Conservation (phyloP, 2,888 invertebrate species). For the Sphaerolaimus hirsutus region DNA sequence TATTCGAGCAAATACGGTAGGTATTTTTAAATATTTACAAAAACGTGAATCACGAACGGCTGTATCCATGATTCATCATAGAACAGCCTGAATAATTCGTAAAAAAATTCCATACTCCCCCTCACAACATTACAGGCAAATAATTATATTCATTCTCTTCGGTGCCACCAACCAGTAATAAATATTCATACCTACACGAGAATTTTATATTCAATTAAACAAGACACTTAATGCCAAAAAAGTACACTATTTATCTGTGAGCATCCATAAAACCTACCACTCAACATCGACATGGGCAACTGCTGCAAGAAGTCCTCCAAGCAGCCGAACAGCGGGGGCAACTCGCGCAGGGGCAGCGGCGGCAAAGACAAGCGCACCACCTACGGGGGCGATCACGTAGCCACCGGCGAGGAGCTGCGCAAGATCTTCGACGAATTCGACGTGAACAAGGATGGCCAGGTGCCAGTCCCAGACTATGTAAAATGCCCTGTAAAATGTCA, state of each 20-base stretch:
- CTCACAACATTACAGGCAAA: too few species aligned
- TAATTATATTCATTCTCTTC: not conserved
- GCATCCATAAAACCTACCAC: not conserved
- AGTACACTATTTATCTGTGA: not conserved
- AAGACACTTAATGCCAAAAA: not conserved
- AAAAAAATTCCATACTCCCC: too few species aligned
- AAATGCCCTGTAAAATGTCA: too few species aligned
- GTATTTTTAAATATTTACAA: too few species aligned
- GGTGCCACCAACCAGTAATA: not conserved
- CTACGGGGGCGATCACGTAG: not conserved
- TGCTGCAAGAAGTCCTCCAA: slow-evolving; percentile 1
- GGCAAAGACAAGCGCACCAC: too few species aligned
- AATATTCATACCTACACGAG: not conserved
- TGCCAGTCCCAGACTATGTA: too few species aligned
- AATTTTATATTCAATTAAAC: not conserved
- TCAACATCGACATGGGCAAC: not conserved
- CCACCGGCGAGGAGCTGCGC: not conserved
- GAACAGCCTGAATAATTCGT: too few species aligned
- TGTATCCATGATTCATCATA: too few species aligned
- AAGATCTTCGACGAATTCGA: slow-evolving; percentile 1
- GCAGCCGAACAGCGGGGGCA: too few species aligned
- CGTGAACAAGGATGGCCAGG: not conserved
- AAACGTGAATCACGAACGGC: too few species aligned
- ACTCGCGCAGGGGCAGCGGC: too few species aligned
- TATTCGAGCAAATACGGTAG: too few species aligned